Base-by-base conservation (phyloP, 2,888 invertebrate species). In the Hirtodrosophila duncani region DNA sequence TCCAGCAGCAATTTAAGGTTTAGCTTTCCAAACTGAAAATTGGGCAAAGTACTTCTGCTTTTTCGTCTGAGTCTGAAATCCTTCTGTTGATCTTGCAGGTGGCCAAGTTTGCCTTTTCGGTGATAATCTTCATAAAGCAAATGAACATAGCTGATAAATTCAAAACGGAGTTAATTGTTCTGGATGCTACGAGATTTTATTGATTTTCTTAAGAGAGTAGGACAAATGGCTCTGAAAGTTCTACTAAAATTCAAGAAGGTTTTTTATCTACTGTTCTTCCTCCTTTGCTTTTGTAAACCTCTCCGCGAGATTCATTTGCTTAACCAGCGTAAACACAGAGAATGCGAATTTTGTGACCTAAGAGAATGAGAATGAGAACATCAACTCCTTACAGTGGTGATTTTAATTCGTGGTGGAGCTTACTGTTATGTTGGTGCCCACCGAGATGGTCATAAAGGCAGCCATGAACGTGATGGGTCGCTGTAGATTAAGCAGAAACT, bases 301-400 rank as follows among this genome's bases (percentile, higher is more conserved):
- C 8, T 67, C 64, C 0, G 67, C 67, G 27, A 82, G 52, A 42
- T 77, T 62, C 77, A 82, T 77, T 42, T 82, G 63, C 20, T 77
- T 78, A 2, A 82, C 62, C 21, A 83, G 30, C 0, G 82, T 83
- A 31, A 77, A 81, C 0, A 83, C 66, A 0, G 83, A 79, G 49
- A 82, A 81, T 0, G 83, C 67, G 42, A 80, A 81, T 36, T 83
- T 82, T 1, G 60, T 67, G 10, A 82, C 78, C 83, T 82, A 51
- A 2, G 56, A 58, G 6, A n/a, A 44, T 4, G 2, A 41, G n/a
- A n/a, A n/a, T n/a, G n/a, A n/a, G n/a, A n/a, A n/a, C n/a, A n/a
- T n/a, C n/a, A n/a, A n/a, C n/a, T n/a, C n/a, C n/a, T n/a, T n/a
- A n/a, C n/a, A n/a, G n/a, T n/a, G n/a, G n/a, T n/a, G n/a, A n/a